These are phyloP conservation scores for Leptinotarsa rubiginosa DNA, from an alignment of 2,888 invertebrate genomes.

Conservation along the genomic window DNA sequence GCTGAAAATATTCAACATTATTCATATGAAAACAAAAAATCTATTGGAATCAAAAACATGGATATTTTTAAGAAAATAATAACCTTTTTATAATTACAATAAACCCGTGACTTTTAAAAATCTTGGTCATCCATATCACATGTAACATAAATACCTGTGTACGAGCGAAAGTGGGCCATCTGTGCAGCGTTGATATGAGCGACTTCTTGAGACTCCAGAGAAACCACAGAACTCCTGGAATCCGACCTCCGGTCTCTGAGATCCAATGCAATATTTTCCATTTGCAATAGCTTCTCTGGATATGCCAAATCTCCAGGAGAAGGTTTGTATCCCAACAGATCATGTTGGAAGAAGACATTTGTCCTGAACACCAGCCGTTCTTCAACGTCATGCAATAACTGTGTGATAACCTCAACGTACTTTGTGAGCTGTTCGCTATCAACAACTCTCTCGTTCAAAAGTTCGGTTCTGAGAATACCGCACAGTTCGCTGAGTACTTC, in stretches of 20 bases:
- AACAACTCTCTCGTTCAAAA: slow-evolving; percentile 89
- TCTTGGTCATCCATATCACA: not conserved
- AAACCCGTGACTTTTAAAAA: too few species aligned
- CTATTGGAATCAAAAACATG: too few species aligned
- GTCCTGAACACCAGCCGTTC: slow-evolving; percentile 96
- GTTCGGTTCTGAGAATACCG: slow-evolving; percentile 89
- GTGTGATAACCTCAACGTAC: slow-evolving; percentile 81
- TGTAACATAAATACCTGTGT: slow-evolving; percentile 59
- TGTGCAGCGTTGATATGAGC: slow-evolving; percentile 71
- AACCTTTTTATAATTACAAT: too few species aligned
- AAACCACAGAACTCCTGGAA: slow-evolving; percentile 77
- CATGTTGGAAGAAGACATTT: slow-evolving; percentile 91
- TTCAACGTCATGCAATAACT: slow-evolving; percentile 93
- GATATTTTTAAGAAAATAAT: too few species aligned
- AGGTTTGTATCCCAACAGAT: slow-evolving; percentile 89
- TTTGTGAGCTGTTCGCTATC: slow-evolving; percentile 82
- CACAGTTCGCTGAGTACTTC: slow-evolving; percentile 98
- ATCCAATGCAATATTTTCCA: slow-evolving; percentile 76
- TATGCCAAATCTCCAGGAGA: slow-evolving; percentile 97
- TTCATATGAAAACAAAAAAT: too few species aligned
- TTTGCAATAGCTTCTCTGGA: slow-evolving; percentile 97
- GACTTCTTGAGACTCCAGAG: slow-evolving; percentile 80
- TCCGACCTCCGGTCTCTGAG: slow-evolving; percentile 69
- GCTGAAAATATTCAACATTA: too few species aligned
- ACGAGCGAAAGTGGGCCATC: slow-evolving; percentile 65